phyloP scores from a whole-genome alignment of 2,113 vertebrate genomes.

The Cranoglanis bouderius region DNA sequence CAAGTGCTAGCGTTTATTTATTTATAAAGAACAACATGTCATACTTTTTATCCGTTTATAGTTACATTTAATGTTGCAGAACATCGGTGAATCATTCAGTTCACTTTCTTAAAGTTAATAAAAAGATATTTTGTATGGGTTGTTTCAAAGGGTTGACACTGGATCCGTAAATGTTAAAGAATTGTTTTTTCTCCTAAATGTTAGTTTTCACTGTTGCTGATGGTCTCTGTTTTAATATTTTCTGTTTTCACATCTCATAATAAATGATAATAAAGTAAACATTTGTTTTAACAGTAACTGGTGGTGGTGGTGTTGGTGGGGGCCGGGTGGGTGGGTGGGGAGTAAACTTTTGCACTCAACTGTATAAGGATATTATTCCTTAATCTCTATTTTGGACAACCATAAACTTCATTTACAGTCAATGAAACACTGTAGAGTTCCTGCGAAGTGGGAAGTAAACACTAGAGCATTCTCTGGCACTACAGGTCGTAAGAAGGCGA shows the following conservation, averaged over 20 bases:
- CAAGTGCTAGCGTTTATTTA: neutral
- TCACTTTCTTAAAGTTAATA: neutral
- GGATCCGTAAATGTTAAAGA: neutral
- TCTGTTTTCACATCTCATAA: neutral
- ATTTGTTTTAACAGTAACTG: neutral
- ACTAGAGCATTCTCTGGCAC: neutral
- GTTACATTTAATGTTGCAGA: neutral
- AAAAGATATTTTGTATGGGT: neutral
- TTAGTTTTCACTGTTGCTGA: neutral
- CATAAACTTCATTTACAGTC: neutral
- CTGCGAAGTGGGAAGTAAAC: neutral
- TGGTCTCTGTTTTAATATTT: neutral
- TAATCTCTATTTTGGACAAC: neutral
- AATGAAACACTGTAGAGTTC: neutral
- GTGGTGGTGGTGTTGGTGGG: no score
- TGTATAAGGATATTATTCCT: neutral
- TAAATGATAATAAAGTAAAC: neutral
- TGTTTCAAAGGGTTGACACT: neutral
- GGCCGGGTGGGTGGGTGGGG: no score
- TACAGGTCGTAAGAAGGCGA: slow-evolving; percentile 2
- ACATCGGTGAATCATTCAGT: neutral
- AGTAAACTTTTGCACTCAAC: neutral
- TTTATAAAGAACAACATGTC: neutral
- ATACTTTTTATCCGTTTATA: neutral
- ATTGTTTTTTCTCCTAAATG: neutral